Conservation (phyloP, 2,113 vertebrate genomes). For the Thunnus thynnus region DNA sequence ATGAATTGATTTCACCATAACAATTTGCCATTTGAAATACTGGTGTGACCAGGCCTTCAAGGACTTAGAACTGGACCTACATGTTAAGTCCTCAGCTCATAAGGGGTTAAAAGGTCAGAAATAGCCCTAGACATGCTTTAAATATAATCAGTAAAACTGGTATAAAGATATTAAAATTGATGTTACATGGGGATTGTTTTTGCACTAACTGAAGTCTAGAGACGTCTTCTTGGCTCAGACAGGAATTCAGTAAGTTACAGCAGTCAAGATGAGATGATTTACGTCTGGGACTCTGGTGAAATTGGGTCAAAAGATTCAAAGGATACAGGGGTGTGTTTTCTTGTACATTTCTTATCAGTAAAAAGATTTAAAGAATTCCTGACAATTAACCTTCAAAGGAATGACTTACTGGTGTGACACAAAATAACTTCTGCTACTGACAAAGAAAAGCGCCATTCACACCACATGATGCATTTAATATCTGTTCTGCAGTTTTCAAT, state of each 20-base stretch:
- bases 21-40: not conserved
- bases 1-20: no score
- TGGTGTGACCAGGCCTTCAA: not conserved
- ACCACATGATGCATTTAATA: not conserved
- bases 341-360: constrained; percentile 25
- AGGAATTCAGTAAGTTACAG: constrained; percentile 24
- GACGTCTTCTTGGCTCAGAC: not conserved
- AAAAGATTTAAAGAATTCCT: constrained; percentile 13
- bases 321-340: not conserved
- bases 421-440: not conserved
- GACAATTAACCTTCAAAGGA: constrained; percentile 1
- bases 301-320: constrained; percentile 17
- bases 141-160: no score
- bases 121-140: no score
- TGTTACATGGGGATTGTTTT: not conserved
- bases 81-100: not conserved
- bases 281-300: not conserved
- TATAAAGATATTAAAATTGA: not conserved
- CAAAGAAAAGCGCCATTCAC: not conserved
- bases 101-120: not conserved
- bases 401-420: constrained; percentile 19
- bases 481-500: not conserved
- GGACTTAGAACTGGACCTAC: not conserved
- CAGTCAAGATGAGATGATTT: constrained; percentile 23
- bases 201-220: not conserved